Conservation (phyloP, 2,797 vertebrate genomes). For the Oreochromis grahami region DNA sequence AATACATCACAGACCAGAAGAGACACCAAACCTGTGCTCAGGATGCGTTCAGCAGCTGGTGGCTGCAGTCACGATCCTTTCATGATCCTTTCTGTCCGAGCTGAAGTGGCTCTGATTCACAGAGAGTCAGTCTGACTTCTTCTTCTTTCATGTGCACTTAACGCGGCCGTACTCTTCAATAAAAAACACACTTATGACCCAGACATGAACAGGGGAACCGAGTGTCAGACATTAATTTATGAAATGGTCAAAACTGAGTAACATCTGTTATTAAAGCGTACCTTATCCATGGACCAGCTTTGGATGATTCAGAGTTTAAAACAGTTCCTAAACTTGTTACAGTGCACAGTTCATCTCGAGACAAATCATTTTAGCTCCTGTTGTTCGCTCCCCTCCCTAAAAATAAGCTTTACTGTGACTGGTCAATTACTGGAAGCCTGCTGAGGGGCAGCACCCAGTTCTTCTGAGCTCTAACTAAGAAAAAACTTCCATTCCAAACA, state of each 20-base stretch:
- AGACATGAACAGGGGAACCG: no score
- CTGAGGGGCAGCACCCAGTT: not conserved
- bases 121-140: not conserved
- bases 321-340: not conserved
- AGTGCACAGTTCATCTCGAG: not conserved
- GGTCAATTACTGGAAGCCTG: fast-evolving
- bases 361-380: not conserved
- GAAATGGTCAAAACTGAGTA: not conserved
- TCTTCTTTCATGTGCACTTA: not conserved
- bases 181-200: not conserved
- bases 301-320: not conserved
- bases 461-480: not conserved
- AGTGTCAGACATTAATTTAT: not conserved
- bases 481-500: not conserved
- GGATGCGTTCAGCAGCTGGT: not conserved
- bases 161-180: not conserved
- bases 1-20: not conserved
- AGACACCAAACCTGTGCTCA: not conserved
- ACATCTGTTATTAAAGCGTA: fast-evolving
- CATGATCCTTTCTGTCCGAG: not conserved
- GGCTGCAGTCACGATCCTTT: not conserved
- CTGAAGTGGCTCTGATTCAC: not conserved
- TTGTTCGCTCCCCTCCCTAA: fast-evolving
- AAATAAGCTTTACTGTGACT: not conserved
- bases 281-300: not conserved